Conservation (phyloP, 2,797 vertebrate species). For the Darevskia nairensis region DNA sequence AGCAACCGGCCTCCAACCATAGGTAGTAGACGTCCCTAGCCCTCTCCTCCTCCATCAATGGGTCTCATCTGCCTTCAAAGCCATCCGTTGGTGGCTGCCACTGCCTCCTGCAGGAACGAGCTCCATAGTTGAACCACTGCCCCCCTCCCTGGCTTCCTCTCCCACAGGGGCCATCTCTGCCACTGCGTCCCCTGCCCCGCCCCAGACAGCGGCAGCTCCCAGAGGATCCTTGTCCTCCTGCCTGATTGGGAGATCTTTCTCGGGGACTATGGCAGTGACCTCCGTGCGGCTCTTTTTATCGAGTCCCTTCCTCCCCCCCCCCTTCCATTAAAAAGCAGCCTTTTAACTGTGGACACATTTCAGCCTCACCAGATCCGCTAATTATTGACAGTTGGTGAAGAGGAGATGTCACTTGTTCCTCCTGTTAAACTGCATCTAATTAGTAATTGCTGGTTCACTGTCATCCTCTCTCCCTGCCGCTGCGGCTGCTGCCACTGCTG, state of each 20-base stretch:
- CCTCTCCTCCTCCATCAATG: no score
- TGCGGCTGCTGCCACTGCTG: constrained; percentile 75
- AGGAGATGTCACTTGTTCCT: constrained; percentile 88
- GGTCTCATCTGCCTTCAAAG: no score
- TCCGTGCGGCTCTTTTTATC: constrained; percentile 60
- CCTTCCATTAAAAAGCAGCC: constrained; percentile 74
- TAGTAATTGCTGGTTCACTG: constrained; percentile 84
- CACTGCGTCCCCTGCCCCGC: background rate
- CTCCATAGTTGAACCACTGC: no score
- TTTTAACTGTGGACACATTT: constrained; percentile 85
- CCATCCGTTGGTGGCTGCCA: no score
- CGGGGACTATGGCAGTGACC: constrained; percentile 45
- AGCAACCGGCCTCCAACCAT: no score
- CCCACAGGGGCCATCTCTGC: background rate
- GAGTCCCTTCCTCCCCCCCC: constrained; percentile 53
- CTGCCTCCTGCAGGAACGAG: no score
- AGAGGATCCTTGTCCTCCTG: no score
- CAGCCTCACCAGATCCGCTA: constrained; percentile 85
- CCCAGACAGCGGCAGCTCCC: background rate
- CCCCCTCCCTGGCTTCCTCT: no score
- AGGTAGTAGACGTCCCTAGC: no score
- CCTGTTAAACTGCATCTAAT: constrained; percentile 89
- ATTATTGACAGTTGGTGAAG: constrained; percentile 90
- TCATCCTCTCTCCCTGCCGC: constrained; percentile 67
- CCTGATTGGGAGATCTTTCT: background rate